Evolutionary conservation across 2,888 invertebrate genomes (phyloP), one percentile per base, ranked within the genome.

Genomic region (Pterostichus niger): DNA sequence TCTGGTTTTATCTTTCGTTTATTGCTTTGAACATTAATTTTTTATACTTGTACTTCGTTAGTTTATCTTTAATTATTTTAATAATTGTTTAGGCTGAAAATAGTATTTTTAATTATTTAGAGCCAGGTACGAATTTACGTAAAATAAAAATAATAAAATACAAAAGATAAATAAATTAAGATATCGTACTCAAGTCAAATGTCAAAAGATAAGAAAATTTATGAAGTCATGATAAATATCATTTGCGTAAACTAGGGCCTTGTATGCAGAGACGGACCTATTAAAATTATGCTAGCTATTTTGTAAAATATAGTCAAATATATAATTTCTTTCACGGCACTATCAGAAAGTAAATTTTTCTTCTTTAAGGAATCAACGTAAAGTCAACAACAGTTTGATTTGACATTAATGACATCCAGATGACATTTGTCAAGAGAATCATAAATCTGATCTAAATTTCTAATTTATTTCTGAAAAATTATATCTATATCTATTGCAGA

Each of bases 201-300:
- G 75, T 75, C 75, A 75, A 75, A 33, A 77, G 59, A 77, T 77
- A 56, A 56, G 15, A 15, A 35, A 9, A 54, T 31, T 77, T 77
- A 40, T 35, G 35, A 15, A 15, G 44, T 35, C 40, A 15, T 56
- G 59, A 15, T 77, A 54, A 49, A 24, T 11, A 40, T 15, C 46
- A 49, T 68, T 44, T 75, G 49, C 75, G 75, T 75, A 75, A 75
- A 54, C 46, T 17, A 68, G 3, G 54, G 15, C 54, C 54, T 54
- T 17, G 10, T 24, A 24, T n/a, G n/a, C 49, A 49, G 49, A n/a
- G n/a, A 13, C 13, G n/a, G 11, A 49, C n/a, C n/a, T 2, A 56
- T 0, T 56, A 24, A 24, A 24, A 24, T 24, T 24, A 3, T 24
- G 24, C 24, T 24, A 24, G 24, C 1, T 24, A 24, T 24, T 3